phyloP scores from a whole-genome alignment of 2,888 invertebrate species.

The Caenorhabditis wallacei region DNA sequence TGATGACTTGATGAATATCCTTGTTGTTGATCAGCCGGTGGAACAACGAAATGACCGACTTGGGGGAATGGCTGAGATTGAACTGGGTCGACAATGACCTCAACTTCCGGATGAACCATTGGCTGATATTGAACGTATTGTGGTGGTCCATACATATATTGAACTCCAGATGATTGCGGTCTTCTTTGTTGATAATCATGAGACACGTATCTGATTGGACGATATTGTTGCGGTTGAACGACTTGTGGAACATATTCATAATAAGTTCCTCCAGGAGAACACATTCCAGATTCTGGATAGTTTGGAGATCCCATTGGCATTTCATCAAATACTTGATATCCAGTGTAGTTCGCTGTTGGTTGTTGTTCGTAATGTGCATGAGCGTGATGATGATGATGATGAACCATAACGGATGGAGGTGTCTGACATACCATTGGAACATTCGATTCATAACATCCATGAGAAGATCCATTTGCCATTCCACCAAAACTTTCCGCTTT shows the following conservation, averaged over 20 bases:
- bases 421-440: conserved; percentile 50
- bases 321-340: conserved; percentile 50
- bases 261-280: conserved; percentile 49
- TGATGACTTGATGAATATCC: conserved; percentile 52
- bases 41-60: conserved; percentile 39
- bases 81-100: conserved; percentile 42
- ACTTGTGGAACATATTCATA: conserved; percentile 46
- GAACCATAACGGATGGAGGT: conserved; percentile 50
- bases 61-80: conserved; percentile 53
- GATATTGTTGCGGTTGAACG: conserved; percentile 28
- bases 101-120: conserved; percentile 48
- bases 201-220: conserved; percentile 36
- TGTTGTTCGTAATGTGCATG: conserved; percentile 34
- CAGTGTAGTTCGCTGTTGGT: conserved; percentile 28
- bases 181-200: conserved; percentile 37
- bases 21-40: conserved; percentile 20
- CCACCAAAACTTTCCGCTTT: conserved; percentile 72
- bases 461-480: conserved; percentile 41
- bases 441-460: conserved; percentile 34
- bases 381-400: conserved; percentile 42
- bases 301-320: conserved; percentile 36
- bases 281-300: conserved; percentile 41
- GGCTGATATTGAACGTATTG: conserved; percentile 32
- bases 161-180: conserved; percentile 14
- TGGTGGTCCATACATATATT: conserved; percentile 42